Conservation (phyloP, 2,797 vertebrate species). For the Loris lydekkerianus region DNA sequence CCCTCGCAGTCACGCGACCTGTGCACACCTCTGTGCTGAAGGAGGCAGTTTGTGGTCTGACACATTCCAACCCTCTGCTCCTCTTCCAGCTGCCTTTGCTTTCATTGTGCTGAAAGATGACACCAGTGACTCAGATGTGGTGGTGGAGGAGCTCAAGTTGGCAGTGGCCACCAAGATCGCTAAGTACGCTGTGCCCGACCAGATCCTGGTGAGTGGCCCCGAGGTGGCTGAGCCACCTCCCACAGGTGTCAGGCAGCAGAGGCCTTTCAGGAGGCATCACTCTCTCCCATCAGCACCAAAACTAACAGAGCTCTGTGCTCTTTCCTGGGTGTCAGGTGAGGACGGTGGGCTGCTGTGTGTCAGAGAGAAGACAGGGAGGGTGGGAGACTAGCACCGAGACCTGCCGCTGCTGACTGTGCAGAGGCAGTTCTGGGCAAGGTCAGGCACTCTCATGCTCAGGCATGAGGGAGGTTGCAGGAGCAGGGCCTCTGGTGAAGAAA, state of each 20-base stretch:
- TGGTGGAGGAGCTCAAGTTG: constrained; percentile 90
- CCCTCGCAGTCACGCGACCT: not conserved
- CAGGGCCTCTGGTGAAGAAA: not conserved
- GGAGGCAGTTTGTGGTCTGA: not conserved
- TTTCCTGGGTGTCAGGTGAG: not conserved
- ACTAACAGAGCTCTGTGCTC: not conserved
- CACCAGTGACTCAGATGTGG: constrained; percentile 72
- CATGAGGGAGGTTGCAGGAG: not conserved
- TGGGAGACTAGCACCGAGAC: not conserved
- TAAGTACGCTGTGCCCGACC: constrained; percentile 96
- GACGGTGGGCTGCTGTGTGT: not conserved
- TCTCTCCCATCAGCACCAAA: not conserved
- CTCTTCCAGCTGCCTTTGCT: constrained; percentile 93
- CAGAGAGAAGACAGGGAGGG: not conserved
- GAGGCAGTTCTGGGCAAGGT: not conserved
- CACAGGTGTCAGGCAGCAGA: not conserved
- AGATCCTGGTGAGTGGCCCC: constrained; percentile 92
- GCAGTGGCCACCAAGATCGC: constrained; percentile 95
- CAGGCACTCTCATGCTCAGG: not conserved
- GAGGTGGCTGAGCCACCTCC: accelerated
- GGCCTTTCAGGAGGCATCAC: not conserved
- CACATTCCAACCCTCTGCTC: constrained; percentile 31
- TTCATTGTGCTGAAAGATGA: constrained; percentile 95
- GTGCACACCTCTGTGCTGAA: accelerated
- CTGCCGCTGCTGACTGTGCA: not conserved